Base-by-base conservation (phyloP, 2,888 invertebrate genomes). In the Cosmopolites sordidus region DNA sequence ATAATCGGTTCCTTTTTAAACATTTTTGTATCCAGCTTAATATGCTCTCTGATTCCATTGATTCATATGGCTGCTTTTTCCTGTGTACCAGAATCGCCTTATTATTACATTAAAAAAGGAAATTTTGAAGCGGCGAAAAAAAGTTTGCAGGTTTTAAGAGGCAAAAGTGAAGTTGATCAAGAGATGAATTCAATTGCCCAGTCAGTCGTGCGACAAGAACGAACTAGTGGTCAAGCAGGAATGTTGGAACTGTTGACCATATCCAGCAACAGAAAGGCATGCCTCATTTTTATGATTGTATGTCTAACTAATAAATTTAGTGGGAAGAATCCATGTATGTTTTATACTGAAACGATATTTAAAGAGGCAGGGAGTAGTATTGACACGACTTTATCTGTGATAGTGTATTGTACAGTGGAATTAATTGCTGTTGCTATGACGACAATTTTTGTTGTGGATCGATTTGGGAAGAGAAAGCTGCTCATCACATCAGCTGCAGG, bases 21-120 rank as follows among this genome's bases (percentile, higher is more conserved):
- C 58, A 81, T 82, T 72, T 73, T 72, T 60, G 70, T 71, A 12
- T 74, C 82, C 58, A 81, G 80, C 56, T 70, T 76, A 46, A 76
- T 82, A 67, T 83, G 82, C 66, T 74, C 81, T 60, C 67, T 78
- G 54, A 75, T 83, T 49, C 81, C 84, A 5, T 66, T 83, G 18
- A 65, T 80, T 40, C 80, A 83, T 64, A 73, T 83, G 40, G 50
- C 80, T 12, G 73, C 78, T 8, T 81, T 84, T 67, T 69, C 79
- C 29, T 79, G 79, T 66, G 76, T 86, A 68, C 87, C 87, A n/a
- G 87, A 87, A 74, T 79, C 81, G 1, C 83, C 83, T 0, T 76
- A 80, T 46, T 78, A 73, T 58, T 68, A 73, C 54, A 68, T 77
- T 30, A 72, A 75, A 29, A 74, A 71, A 41, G 69, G 70, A 6